Conservation (phyloP, 2,888 invertebrate genomes). For the Agrochola circellaris region DNA sequence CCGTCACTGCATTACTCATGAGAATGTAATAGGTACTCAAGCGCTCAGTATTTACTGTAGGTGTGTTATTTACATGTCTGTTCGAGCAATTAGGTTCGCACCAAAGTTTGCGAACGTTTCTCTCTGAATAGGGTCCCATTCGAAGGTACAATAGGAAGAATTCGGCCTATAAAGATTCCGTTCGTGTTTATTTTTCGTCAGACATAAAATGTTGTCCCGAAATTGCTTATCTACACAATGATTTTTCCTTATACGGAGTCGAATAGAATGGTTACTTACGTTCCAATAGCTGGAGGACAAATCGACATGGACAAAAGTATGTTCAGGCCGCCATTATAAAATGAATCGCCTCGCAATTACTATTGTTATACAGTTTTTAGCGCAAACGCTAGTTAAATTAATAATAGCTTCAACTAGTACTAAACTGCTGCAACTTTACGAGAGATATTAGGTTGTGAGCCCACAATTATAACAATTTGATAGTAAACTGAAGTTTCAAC, state of each 20-base stretch:
- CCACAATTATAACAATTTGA: constrained; percentile 83
- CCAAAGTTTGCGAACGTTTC: constrained; percentile 50
- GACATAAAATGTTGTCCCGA: constrained; percentile 47
- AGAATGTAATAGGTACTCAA: constrained; percentile 87
- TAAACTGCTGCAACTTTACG: constrained; percentile 77
- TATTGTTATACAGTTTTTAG: constrained; percentile 8
- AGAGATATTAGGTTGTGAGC: constrained; percentile 80
- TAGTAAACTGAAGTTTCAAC: constrained; percentile 77
- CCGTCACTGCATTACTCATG: constrained; percentile 87
- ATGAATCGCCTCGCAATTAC: constrained; percentile 6
- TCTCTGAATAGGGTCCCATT: constrained; percentile 35
- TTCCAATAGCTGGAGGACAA: constrained; percentile 19
- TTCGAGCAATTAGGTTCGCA: constrained; percentile 79
- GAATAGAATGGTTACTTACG: constrained; percentile 21
- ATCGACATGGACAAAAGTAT: constrained; percentile 12
- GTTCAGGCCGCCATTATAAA: neutral
- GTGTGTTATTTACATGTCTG: constrained; percentile 82
- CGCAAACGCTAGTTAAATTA: constrained; percentile 22
- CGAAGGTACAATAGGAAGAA: constrained; percentile 36
- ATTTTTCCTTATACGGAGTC: constrained; percentile 56
- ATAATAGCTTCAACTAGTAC: constrained; percentile 71
- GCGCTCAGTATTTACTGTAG: constrained; percentile 81
- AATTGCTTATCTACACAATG: constrained; percentile 65
- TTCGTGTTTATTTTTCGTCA: constrained; percentile 49
- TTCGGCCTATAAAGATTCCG: constrained; percentile 41